Base-by-base conservation (phyloP, 23 tunicate species). In the Ciona savignyi region DNA sequence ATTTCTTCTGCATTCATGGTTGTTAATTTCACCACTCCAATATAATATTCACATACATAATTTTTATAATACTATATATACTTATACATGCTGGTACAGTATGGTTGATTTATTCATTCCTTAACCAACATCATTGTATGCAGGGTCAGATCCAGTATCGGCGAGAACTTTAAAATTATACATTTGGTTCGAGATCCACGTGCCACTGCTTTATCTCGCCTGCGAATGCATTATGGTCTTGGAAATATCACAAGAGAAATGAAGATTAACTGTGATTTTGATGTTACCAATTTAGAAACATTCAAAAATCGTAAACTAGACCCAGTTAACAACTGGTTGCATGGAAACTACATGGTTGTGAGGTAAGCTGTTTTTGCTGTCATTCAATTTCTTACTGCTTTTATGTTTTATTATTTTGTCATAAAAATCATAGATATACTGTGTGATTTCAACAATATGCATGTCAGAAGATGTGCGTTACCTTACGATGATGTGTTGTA, bases 211-310 rank as follows among this genome's bases (percentile, higher is more conserved):
- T 29, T 72, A 32, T 72, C 76, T 1, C 32, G 76, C 23, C 62
- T 62, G n/a, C 31, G 51, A 32, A 79, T 79, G 84, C 84, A 79
- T 51, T 29, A 60, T 42, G 51, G 74, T 0, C 34, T 23, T 29
- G 84, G 84, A 29, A 79, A 79, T 71, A 35, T 71, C 1, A 63
- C 67, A 0, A 70, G 62, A 30, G 84, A 79, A 33, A 79, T 79
- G 77, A 27, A 29, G 34, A 60, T 32, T 1, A 79, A 79, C 34
- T 79, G 84, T 64, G 29, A 71, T 27, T 27, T 79, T 70, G 84
- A 79, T 29, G 65, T 22, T 1, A 23, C 33, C 23, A 72, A 72
- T 48, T 21, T 49, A 24, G 63, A 48, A 11, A 26, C 76, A 25
- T 33, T 22, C 2, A 35, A 72, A 24, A 28, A 24, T 24, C 27